Evolutionary conservation across 2,888 invertebrate genomes (phyloP).

Genomic region (Sceliomorpha sp.): DNA sequence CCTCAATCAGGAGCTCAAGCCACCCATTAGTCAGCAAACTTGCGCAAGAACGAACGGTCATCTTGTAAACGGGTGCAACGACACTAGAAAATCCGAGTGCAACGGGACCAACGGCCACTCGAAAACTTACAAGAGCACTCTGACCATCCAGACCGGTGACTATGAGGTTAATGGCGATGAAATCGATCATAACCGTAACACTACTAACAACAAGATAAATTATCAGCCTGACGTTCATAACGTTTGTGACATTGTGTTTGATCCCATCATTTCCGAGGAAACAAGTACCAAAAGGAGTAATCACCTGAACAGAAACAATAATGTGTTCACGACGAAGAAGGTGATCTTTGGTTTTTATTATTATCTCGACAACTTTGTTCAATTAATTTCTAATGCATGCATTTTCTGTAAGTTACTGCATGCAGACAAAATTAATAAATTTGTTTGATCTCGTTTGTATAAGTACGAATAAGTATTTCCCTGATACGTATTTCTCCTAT

Average conservation of each 20-base stretch:
- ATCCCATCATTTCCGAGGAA: conserved; percentile 55
- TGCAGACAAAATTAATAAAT: too few relatives aligned
- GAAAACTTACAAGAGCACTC: conserved; percentile 77
- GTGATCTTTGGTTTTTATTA: conserved; percentile 3
- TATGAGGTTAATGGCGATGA: conserved; percentile 57
- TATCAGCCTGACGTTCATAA: conserved; percentile 55
- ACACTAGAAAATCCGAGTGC: conserved; percentile 57
- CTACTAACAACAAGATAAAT: conserved; percentile 63
- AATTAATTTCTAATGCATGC: too few relatives aligned
- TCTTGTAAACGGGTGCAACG: conserved; percentile 57
- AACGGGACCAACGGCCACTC: conserved; percentile 61
- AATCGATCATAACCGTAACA: conserved; percentile 62
- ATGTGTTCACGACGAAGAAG: conserved; percentile 1
- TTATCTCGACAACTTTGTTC: neutral
- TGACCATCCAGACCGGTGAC: conserved; percentile 75
- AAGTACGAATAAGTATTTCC: too few relatives aligned
- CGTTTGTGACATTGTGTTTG: conserved; percentile 61
- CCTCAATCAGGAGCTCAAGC: conserved; percentile 61
- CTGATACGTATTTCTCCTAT: too few relatives aligned
- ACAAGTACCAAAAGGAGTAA: conserved; percentile 19
- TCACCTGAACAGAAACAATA: neutral
- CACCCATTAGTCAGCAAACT: conserved; percentile 33
- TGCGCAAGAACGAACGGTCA: conserved; percentile 41
- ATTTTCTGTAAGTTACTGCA: too few relatives aligned
- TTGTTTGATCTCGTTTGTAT: too few relatives aligned